These are phyloP conservation scores for Exephanes ischioxanthus DNA, from an alignment of 2,888 invertebrate species.

Conservation along the genomic window DNA sequence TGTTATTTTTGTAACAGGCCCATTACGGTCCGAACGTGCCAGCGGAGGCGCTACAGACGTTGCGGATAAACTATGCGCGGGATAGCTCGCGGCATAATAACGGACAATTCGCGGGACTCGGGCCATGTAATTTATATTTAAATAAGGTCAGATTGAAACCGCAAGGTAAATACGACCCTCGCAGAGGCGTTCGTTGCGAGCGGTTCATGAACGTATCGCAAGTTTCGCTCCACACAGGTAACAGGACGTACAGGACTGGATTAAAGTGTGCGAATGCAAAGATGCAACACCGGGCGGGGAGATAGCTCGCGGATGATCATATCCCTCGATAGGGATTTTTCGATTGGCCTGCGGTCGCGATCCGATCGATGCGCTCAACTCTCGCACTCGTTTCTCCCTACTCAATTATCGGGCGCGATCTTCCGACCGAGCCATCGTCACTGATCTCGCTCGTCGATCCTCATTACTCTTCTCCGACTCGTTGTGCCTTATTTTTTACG, in stretches of 20 bases:
- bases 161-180: slow-evolving; percentile 83
- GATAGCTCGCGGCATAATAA: slow-evolving; percentile 59
- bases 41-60: neutral
- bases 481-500: slow-evolving; percentile 32
- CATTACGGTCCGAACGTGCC: slow-evolving; percentile 45
- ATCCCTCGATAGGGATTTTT: slow-evolving; percentile 74
- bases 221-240: slow-evolving; percentile 25
- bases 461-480: slow-evolving; percentile 27
- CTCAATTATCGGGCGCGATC: slow-evolving; percentile 61
- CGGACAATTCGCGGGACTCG: slow-evolving; percentile 62
- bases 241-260: slow-evolving; percentile 6
- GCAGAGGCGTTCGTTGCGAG: slow-evolving; percentile 66
- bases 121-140: slow-evolving; percentile 83
- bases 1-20: slow-evolving; percentile 52
- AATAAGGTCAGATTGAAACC: slow-evolving; percentile 83
- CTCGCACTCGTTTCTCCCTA: slow-evolving; percentile 36
- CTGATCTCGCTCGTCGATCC: slow-evolving; percentile 39
- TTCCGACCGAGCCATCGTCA: slow-evolving; percentile 57
- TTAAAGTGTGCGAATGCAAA: slow-evolving; percentile 42
- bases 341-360: slow-evolving; percentile 80
- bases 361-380: slow-evolving; percentile 61
- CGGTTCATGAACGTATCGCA: slow-evolving; percentile 54
- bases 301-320: slow-evolving; percentile 61
- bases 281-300: slow-evolving; percentile 45
- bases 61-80: slow-evolving; percentile 9